Base-by-base conservation (phyloP, 2,888 invertebrate species). In the Zaprionus bogoriensis region DNA sequence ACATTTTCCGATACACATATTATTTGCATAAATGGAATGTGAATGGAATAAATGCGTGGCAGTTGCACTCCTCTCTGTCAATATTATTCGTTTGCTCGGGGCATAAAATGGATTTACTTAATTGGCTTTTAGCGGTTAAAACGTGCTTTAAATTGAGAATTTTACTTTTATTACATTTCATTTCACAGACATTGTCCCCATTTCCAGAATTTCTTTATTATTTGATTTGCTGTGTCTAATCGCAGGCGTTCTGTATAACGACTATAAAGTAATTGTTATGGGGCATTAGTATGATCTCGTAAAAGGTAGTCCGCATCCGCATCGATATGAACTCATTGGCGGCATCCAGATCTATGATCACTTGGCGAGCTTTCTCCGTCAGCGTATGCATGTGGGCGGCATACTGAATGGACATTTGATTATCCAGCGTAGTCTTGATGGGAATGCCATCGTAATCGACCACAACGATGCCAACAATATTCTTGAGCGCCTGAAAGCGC, bases 341-440 rank as follows among this genome's bases (percentile, higher is more conserved):
- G 9, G 78, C 78, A 57, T 84, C 84, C 71, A 84, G 32, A 39
- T 84, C 84, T 4, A 61, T 2, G 1, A 84, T 64, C 38, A 76
- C 67, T 44, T 87, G 80, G 3, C 78, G 75, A 0, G 85, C 75
- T 52, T 81, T 81, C 32, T 81, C 75, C 12, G 62, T 42, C 4
- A 81, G 36, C 0, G 17, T 47, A 0, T 81, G 81, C 84, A 86
- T 87, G 0, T 68, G 44, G 14, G 51, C 41, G 0, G 78, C 44
- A 10, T 77, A 81, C 4, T 84, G 80, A 7, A 81, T 48, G 0
- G 82, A 42, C 4, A 17, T 2, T 6, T 39, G 54, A 19, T 84
- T 72, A 0, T 84, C 87, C 61, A 84, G 4, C 0, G 87, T 85
- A 3, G 85, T 67, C 51, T 84, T 84, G 10, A 84, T 87, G 14